Evolutionary conservation across 2,113 vertebrate genomes (phyloP).

Genomic region (Erythrocercus mccallii): DNA sequence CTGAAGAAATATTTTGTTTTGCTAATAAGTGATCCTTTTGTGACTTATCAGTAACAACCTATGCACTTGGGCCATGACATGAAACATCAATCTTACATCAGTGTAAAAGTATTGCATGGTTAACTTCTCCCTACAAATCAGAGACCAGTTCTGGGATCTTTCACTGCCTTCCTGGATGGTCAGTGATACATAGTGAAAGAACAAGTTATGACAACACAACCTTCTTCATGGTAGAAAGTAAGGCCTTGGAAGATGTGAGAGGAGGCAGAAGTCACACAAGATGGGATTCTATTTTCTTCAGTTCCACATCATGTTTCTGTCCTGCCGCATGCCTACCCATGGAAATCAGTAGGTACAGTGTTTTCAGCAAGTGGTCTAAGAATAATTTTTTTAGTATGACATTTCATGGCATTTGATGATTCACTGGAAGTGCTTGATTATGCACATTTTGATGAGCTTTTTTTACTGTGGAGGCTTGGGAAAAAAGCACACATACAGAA

Average conservation of each 20-base stretch:
- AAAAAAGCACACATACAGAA: not conserved
- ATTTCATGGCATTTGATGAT: constrained; percentile 46
- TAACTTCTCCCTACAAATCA: not conserved
- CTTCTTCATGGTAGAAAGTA: not conserved
- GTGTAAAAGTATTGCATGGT: not conserved
- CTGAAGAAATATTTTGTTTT: not conserved
- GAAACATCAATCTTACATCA: not conserved
- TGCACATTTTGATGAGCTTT: constrained; percentile 39
- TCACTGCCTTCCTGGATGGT: not conserved
- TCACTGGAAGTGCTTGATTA: constrained; percentile 23
- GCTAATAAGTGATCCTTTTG: not conserved
- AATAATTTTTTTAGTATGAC: not conserved
- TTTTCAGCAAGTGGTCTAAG: not conserved
- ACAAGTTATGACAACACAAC: not conserved
- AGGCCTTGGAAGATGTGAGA: not conserved
- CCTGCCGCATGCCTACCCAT: not conserved
- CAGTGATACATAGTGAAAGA: not conserved
- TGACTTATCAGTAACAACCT: not conserved
- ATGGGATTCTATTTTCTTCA: not conserved
- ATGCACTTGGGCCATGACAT: not conserved
- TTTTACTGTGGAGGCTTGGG: not conserved
- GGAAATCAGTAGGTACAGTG: not conserved
- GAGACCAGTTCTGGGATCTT: not conserved
- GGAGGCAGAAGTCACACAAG: not conserved
- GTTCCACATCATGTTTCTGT: not conserved